Evolutionary conservation across 53 echinoderm and acorn worm genomes (phyloP).

Genomic region (Arbacia lixula): DNA sequence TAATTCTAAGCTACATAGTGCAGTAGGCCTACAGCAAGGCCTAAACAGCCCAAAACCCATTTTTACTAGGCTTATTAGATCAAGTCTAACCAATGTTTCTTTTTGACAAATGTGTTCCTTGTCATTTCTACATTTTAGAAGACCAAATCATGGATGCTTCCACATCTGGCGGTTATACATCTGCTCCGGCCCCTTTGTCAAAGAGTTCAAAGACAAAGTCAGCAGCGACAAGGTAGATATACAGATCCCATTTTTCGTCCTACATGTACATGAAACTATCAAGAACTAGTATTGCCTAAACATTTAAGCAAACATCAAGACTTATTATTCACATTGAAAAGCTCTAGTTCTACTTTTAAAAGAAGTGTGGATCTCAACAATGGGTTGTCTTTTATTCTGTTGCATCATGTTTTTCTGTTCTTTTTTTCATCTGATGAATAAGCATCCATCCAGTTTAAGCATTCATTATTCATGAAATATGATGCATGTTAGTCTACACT

Average conservation of each 20-base stretch:
- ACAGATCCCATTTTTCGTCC: slow-evolving; percentile 1
- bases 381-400: slow-evolving; percentile 1
- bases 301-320: neutral
- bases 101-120: neutral
- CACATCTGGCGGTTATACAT: neutral
- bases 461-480: neutral
- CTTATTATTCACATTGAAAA: neutral
- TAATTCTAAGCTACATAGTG: too few species aligned
- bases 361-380: slow-evolving; percentile 7
- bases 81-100: neutral
- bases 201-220: slow-evolving; percentile 12
- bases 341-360: slow-evolving; percentile 1
- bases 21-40: too few species aligned
- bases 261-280: neutral
- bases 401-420: neutral
- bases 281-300: slow-evolving; percentile 1
- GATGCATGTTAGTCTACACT: neutral
- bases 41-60: too few species aligned
- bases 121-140: neutral
- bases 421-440: neutral
- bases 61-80: neutral
- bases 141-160: neutral
- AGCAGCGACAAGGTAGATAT: slow-evolving; percentile 9
- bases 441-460: too few species aligned
- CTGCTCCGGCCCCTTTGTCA: slow-evolving; percentile 15